Evolutionary conservation across 2,888 invertebrate species (phyloP).

Genomic region (Pinctada fucata): DNA sequence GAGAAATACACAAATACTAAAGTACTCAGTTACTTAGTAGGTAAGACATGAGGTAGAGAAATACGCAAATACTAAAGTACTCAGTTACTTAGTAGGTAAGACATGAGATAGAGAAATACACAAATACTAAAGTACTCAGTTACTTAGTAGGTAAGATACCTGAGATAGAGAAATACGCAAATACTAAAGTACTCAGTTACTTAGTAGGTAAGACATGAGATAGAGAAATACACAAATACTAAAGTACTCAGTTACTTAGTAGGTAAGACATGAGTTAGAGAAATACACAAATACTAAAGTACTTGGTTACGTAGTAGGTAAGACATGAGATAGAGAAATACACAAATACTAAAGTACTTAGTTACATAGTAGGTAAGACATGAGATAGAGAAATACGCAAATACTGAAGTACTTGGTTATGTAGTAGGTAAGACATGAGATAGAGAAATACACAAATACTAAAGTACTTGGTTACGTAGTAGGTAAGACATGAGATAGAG

Average conservation of each 20-base stretch:
- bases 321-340: slow-evolving; percentile 96
- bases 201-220: slow-evolving; percentile 96
- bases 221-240: slow-evolving; percentile 97
- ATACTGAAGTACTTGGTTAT: slow-evolving; percentile 94
- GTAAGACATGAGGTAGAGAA: slow-evolving; percentile 97
- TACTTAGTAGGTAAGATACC: slow-evolving; percentile 94
- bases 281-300: slow-evolving; percentile 98
- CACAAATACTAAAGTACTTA: slow-evolving; percentile 94
- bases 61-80: slow-evolving; percentile 95
- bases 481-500: slow-evolving; percentile 94
- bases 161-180: slow-evolving; percentile 98
- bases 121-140: slow-evolving; percentile 94
- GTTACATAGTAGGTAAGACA: slow-evolving; percentile 94
- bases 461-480: slow-evolving; percentile 96
- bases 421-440: slow-evolving; percentile 96
- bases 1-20: slow-evolving; percentile 97
- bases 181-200: slow-evolving; percentile 94
- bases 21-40: slow-evolving; percentile 95
- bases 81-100: slow-evolving; percentile 94
- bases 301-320: slow-evolving; percentile 94
- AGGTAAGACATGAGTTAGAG: slow-evolving; percentile 94
- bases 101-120: slow-evolving; percentile 97
- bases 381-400: slow-evolving; percentile 98
- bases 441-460: slow-evolving; percentile 97
- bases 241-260: slow-evolving; percentile 96